A percentile compares a stretch with the other conserved stretches of the same genome.
Conservation (phyloP, 2,113 vertebrate species). For the Anhinga rufa region DNA sequence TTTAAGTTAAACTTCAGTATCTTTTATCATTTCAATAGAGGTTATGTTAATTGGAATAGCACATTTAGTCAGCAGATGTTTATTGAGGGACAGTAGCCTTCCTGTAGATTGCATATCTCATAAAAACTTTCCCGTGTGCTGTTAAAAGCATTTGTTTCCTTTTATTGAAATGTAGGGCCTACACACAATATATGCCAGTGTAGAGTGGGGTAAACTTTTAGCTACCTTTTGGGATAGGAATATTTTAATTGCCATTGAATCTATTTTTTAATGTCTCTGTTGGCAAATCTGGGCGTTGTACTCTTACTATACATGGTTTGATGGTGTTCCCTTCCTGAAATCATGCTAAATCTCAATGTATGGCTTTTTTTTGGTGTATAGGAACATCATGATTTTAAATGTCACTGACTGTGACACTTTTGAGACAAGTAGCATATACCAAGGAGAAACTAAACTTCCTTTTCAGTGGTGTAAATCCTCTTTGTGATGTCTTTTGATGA, state of each 20-base stretch:
- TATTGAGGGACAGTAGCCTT: background rate
- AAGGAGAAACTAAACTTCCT: background rate
- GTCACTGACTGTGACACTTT: background rate
- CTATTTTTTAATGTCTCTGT: background rate
- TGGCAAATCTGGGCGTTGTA: background rate
- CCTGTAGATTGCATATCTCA: background rate
- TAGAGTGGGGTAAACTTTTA: background rate
- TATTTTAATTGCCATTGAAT: background rate
- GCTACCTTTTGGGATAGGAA: background rate
- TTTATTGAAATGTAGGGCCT: background rate
- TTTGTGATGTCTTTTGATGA: background rate
- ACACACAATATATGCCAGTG: background rate
- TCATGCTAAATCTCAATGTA: background rate
- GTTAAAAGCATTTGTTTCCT: background rate
- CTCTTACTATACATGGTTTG: background rate
- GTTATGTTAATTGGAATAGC: background rate
- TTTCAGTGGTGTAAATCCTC: background rate
- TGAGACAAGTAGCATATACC: background rate
- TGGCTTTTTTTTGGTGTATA: background rate
- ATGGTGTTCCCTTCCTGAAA: background rate
- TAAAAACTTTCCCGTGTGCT: background rate
- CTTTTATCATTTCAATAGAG: background rate
- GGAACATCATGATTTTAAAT: background rate
- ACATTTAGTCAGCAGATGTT: background rate
- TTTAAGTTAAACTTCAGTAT: background rate